These are phyloP conservation scores for Tenthredo amoena DNA, from an alignment of 2,888 invertebrate species.

Conservation along the genomic window DNA sequence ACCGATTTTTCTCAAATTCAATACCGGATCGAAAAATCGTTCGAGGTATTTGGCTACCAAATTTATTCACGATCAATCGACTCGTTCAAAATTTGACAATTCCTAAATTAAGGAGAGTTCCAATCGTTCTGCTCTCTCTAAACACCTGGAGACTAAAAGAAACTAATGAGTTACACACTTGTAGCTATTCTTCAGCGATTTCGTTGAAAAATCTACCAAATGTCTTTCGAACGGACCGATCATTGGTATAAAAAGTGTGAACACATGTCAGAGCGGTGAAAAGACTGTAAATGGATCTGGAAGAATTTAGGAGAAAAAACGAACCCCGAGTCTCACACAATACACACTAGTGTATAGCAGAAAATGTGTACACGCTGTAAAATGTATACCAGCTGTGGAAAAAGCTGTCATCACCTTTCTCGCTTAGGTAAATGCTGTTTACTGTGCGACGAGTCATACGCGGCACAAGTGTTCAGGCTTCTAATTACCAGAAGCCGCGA, in stretches of 20 bases:
- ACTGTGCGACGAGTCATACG: background rate
- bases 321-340: background rate
- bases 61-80: too few species aligned
- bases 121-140: too few species aligned
- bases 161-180: background rate
- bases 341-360: background rate
- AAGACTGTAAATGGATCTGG: background rate
- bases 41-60: too few species aligned
- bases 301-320: background rate
- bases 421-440: background rate
- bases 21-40: too few species aligned
- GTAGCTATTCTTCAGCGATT: background rate
- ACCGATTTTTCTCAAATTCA: too few species aligned
- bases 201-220: background rate
- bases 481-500: background rate
- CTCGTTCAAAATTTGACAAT: too few species aligned
- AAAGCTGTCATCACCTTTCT: background rate
- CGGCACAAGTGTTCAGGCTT: background rate
- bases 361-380: background rate
- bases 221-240: background rate
- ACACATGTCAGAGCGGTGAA: background rate
- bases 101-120: too few species aligned
- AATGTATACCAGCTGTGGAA: background rate
- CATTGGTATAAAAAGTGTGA: background rate
- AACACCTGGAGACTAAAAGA: too few species aligned